These are phyloP conservation scores for Quadriops clusia DNA, from an alignment of 2,888 invertebrate species.

Conservation along the genomic window DNA sequence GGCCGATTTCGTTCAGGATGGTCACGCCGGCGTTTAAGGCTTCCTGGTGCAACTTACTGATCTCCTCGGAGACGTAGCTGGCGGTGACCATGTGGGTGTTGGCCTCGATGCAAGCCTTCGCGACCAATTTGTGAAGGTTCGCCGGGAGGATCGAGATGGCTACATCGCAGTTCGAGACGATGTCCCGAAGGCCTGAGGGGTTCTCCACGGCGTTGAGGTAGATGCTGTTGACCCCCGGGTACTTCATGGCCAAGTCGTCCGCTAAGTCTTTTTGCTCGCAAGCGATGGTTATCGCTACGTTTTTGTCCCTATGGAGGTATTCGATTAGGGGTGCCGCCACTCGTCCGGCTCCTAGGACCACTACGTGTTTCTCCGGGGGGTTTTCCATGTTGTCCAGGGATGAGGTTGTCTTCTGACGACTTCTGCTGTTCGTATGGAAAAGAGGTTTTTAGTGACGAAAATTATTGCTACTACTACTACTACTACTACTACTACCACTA, in stretches of 20 bases:
- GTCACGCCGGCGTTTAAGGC: slow-evolving; percentile 85
- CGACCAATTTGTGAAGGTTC: slow-evolving; percentile 73
- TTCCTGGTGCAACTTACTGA: slow-evolving; percentile 62
- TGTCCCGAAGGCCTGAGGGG: slow-evolving; percentile 52
- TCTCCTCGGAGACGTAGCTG: slow-evolving; percentile 81
- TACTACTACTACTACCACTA: too few relatives aligned
- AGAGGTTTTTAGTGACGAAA: too few relatives aligned
- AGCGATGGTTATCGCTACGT: slow-evolving; percentile 65
- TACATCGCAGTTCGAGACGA: slow-evolving; percentile 63
- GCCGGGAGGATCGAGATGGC: slow-evolving; percentile 87
- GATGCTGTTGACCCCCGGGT: slow-evolving; percentile 66
- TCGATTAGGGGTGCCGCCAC: slow-evolving; percentile 92
- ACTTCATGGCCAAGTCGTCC: slow-evolving; percentile 66
- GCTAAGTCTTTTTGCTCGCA: slow-evolving; percentile 69
- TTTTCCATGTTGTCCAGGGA: too few relatives aligned
- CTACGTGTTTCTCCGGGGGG: slow-evolving; percentile 68
- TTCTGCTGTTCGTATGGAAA: too few relatives aligned
- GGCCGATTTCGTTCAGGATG: slow-evolving; percentile 89
- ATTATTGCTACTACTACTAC: too few relatives aligned
- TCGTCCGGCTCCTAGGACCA: slow-evolving; percentile 86
- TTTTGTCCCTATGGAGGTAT: slow-evolving; percentile 74
- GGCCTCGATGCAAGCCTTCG: slow-evolving; percentile 75
- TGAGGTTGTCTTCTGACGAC: too few relatives aligned
- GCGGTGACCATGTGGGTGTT: slow-evolving; percentile 92
- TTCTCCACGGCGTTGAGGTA: slow-evolving; percentile 72